Evolutionary conservation across 2,888 invertebrate genomes (phyloP).

Genomic region (Fragum sueziense): DNA sequence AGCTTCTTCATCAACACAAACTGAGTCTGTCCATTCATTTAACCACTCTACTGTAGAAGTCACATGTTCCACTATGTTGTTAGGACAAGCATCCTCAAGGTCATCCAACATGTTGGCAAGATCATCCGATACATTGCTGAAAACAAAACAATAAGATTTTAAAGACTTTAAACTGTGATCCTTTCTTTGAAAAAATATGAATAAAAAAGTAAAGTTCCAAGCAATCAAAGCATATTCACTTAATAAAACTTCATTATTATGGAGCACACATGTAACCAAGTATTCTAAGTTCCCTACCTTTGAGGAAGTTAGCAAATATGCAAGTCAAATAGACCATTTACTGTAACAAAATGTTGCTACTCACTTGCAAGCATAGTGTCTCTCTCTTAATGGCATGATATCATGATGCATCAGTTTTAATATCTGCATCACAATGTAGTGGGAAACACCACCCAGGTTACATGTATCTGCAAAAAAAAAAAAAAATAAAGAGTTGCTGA

Average conservation of each 20-base stretch:
- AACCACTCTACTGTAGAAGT: slow-evolving; percentile 25
- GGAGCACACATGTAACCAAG: no score
- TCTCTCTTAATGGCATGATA: slow-evolving; percentile 36
- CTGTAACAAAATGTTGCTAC: background rate
- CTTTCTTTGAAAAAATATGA: no score
- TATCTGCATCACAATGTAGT: slow-evolving; percentile 27
- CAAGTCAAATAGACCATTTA: no score
- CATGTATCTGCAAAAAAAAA: slow-evolving; percentile 23
- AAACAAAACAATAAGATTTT: background rate
- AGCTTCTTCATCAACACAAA: slow-evolving; percentile 13
- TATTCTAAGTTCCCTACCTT: no score
- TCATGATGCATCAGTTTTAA: slow-evolving; percentile 35
- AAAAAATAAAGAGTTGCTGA: background rate
- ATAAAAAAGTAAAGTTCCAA: no score
- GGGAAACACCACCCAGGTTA: slow-evolving; percentile 4
- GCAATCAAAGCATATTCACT: no score
- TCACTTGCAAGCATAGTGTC: slow-evolving; percentile 39
- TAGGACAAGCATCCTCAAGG: slow-evolving; percentile 23
- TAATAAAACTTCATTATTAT: no score
- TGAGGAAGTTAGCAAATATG: no score
- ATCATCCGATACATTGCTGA: background rate
- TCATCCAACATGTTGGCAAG: background rate
- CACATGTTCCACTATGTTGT: slow-evolving; percentile 7
- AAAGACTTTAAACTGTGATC: background rate
- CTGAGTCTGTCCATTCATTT: slow-evolving; percentile 5